Conservation (phyloP, 2,888 invertebrate genomes). For the Lottia scabra region DNA sequence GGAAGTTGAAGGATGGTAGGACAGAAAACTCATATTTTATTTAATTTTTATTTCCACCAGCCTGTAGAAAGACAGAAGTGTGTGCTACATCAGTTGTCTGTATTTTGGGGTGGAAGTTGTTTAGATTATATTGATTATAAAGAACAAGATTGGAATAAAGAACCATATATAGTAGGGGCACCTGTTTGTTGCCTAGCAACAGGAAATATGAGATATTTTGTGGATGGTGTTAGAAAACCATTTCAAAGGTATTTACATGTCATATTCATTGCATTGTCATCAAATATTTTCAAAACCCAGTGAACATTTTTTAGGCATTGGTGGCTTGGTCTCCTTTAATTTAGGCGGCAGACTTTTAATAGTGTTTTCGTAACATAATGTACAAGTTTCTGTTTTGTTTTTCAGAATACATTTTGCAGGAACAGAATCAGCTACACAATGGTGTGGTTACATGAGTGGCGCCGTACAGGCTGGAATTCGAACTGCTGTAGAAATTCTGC, state of each 20-base stretch:
- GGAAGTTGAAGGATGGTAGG: no score
- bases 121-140: slow-evolving; percentile 58
- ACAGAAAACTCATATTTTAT: neutral
- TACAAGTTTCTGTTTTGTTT: neutral
- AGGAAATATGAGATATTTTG: slow-evolving; percentile 60
- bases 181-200: slow-evolving; percentile 62
- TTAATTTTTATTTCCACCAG: slow-evolving; percentile 33
- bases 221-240: slow-evolving; percentile 54
- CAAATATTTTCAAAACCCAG: neutral
- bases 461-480: slow-evolving; percentile 65
- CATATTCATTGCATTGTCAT: neutral
- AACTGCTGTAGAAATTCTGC: slow-evolving; percentile 63
- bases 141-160: slow-evolving; percentile 67
- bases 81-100: slow-evolving; percentile 64
- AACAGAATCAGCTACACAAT: slow-evolving; percentile 65
- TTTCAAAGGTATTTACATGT: slow-evolving; percentile 50
- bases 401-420: slow-evolving; percentile 66
- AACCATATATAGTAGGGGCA: slow-evolving; percentile 64
- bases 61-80: slow-evolving; percentile 62
- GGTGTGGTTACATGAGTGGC: slow-evolving; percentile 67
- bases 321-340: no score
- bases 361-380: no score
- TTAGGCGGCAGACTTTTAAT: no score
- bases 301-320: no score
- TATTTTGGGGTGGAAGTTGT: slow-evolving; percentile 63